Evolutionary conservation across 2,113 vertebrate species (phyloP), one percentile per base, ranked within the genome.

Genomic region (Antigone vipio): DNA sequence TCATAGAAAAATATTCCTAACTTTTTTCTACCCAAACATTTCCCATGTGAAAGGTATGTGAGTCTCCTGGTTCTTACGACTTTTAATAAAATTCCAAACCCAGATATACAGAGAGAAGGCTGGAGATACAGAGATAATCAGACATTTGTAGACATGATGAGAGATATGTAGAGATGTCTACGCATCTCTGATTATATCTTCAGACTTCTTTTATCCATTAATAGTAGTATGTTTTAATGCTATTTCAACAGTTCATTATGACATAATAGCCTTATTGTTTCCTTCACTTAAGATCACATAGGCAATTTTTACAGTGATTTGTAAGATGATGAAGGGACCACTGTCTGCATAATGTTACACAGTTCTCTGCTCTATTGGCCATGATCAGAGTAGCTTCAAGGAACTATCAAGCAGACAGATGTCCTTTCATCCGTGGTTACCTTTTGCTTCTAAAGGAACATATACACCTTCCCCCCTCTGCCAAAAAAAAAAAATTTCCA

Each of bases 361-460:
- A 34, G 14, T 45, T 67, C 52, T 91, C 38, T 47, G 32, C 27
- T 85, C 53, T 79, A 1, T 23, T 86, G 44, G 17, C 32, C 29
- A 30, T 21, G 32, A 55, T 27, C 83, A 50, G 47, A 93, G 53
- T 16, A 86, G 22, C 42, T 96, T 69, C 45, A 74, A 77, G 90
- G 66, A 86, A 24, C 32, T 50, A 24, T n/a, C 21, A 59, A 75
- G 30, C 60, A 80, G 35, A 55, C 72, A 95, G 78, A 55, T 78
- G 19, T 92, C 55, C 75, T 85, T 90, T 73, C n/a, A 87, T 59
- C 50, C 88, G 18, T 45, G 52, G 56, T 83, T 94, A 89, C 55
- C 81, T 96, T 94, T 96, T 80, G 69, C 52, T 95, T 92, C 63
- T 40, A 75, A 82, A 87, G 59, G 53, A 96, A 75, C 19, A 32